Conservation (phyloP, 1,140 invertebrate genomes). For the Drosophila ambigua region DNA sequence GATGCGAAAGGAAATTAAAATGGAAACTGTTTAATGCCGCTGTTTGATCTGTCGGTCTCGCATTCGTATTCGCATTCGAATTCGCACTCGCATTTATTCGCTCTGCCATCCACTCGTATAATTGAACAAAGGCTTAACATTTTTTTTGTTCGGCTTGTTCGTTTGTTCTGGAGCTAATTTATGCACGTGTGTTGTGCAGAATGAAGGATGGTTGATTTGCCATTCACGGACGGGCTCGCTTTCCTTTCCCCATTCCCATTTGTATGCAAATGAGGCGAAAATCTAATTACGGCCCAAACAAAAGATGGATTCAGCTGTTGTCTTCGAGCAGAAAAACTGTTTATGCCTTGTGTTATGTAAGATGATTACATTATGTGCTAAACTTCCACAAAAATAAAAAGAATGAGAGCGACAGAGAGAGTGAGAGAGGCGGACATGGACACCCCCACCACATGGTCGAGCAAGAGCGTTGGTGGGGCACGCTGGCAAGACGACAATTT, state of each 20-base stretch:
- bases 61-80: constrained; percentile 12
- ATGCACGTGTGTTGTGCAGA: constrained; percentile 45
- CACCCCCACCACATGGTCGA: not conserved
- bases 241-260: constrained; percentile 40
- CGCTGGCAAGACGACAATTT: constrained; percentile 70
- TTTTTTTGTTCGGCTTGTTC: constrained; percentile 10
- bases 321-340: constrained; percentile 62
- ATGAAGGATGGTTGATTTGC: constrained; percentile 36
- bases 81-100: no score
- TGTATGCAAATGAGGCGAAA: constrained; percentile 78
- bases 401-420: not conserved
- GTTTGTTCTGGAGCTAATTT: constrained; percentile 48
- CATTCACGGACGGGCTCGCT: constrained; percentile 24
- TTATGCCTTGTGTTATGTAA: constrained; percentile 56
- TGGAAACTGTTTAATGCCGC: constrained; percentile 38
- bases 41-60: not conserved
- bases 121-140: constrained; percentile 10
- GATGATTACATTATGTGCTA: constrained; percentile 70
- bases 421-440: constrained; percentile 1
- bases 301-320: constrained; percentile 60
- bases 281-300: constrained; percentile 76
- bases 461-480: not conserved
- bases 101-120: not conserved
- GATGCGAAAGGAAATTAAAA: constrained; percentile 29
- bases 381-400: constrained; percentile 1